Percentiles rank a stretch among this genome's conserved stretches.
phyloP scores from a whole-genome alignment of 2,888 invertebrate species.

The Stomorhina lunata region DNA sequence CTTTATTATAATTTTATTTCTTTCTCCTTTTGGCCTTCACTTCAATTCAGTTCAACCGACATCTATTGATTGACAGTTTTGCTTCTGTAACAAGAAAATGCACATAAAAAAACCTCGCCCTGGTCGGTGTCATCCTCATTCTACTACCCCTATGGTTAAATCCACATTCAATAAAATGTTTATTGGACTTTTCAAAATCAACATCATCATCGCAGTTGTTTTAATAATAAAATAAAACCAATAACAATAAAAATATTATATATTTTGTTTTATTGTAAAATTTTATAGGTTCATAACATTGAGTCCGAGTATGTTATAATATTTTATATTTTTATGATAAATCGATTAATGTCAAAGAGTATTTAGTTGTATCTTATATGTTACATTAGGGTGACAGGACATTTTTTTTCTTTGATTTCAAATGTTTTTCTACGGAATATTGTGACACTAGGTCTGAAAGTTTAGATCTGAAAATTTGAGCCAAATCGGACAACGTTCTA shows the following conservation, averaged over 20 bases:
- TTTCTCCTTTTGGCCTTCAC: not conserved
- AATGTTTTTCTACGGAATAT: too few relatives aligned
- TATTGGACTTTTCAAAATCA: not conserved
- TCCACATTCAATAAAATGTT: not conserved
- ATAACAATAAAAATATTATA: not conserved
- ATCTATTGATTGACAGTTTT: not conserved
- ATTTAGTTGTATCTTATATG: not conserved
- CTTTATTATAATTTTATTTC: slow-evolving; percentile 9
- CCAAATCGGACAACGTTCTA: too few relatives aligned
- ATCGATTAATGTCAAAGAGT: slow-evolving; percentile 40
- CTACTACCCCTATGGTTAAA: slow-evolving; percentile 1
- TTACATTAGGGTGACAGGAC: too few relatives aligned
- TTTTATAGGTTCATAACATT: not conserved
- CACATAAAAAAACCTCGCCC: not conserved
- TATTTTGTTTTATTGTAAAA: not conserved
- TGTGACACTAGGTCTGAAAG: too few relatives aligned
- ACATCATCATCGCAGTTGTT: not conserved
- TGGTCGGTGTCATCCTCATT: not conserved
- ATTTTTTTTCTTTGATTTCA: too few relatives aligned
- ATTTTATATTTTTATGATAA: slow-evolving; percentile 38
- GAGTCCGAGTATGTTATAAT: not conserved
- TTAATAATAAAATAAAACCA: slow-evolving; percentile 1
- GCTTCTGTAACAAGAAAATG: not conserved
- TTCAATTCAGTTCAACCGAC: not conserved
- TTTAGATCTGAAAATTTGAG: too few relatives aligned